phyloP scores from a whole-genome alignment of 1,140 invertebrate genomes.

The Euura saliciscinereae region DNA sequence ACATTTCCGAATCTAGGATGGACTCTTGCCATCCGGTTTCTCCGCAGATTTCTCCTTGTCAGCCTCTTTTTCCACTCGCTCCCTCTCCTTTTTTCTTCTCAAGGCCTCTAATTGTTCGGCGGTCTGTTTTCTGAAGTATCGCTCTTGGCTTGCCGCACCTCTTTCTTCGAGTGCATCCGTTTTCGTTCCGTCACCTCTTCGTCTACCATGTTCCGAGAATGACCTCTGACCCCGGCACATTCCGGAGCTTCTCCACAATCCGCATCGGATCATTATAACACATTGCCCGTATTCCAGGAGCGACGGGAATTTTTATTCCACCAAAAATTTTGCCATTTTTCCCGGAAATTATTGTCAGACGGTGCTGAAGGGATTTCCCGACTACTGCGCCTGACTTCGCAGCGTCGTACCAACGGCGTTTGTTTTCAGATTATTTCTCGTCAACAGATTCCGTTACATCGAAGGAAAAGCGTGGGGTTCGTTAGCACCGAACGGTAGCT shows the following conservation, averaged over 20 bases:
- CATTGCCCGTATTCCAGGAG: not conserved
- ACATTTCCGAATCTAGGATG: too few relatives aligned
- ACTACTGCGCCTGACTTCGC: too few relatives aligned
- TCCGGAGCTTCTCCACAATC: not conserved
- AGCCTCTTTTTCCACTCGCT: conserved; percentile 11
- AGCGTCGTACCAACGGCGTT: too few relatives aligned
- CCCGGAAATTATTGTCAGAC: too few relatives aligned
- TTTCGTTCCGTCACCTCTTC: conserved; percentile 43
- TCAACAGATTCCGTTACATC: conserved; percentile 36
- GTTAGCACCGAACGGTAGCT: conserved; percentile 39
- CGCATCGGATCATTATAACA: not conserved
- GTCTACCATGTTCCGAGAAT: conserved; percentile 36
- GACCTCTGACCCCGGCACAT: conserved; percentile 1
- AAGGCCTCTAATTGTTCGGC: conserved; percentile 40
- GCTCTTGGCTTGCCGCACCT: conserved; percentile 39
- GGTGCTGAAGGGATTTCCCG: too few relatives aligned
- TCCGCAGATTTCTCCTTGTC: conserved; percentile 23
- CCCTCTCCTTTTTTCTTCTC: conserved; percentile 17
- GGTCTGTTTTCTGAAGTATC: conserved; percentile 47
- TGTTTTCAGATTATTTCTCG: not conserved
- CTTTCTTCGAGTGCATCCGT: conserved; percentile 47
- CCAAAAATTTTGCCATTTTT: too few relatives aligned
- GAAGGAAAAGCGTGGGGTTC: conserved; percentile 44
- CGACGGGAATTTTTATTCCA: too few relatives aligned
- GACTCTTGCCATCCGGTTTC: not conserved